Base-by-base conservation (phyloP, 2,888 invertebrate genomes). In the Dryobotodes eremita region DNA sequence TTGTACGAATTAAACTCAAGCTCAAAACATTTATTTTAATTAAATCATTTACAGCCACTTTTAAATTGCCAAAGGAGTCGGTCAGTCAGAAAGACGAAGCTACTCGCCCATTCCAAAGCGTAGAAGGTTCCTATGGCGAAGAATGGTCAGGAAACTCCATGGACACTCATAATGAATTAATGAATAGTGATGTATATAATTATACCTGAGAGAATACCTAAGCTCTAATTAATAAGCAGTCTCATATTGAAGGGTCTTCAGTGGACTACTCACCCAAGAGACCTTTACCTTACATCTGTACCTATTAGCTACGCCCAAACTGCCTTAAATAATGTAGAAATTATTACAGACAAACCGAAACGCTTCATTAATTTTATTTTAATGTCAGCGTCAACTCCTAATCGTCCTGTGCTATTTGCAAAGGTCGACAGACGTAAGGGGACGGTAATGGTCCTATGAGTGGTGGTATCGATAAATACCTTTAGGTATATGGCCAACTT, bases 341-440 rank as follows among this genome's bases (percentile, higher is more conserved):
- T 76, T 70, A 79, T 80, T 73, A 71, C 57, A 57, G 71, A 73
- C 65, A 71, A 70, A 70, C 53, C 61, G 70, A 76, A 83, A 83
- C 57, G 83, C 59, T 80, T 80, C 65, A 83, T 71, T 83, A 76
- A 83, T 73, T 80, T 83, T 80, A 83, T 83, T 83, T 73, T 80
- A 83, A 83, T 80, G 83, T 80, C 80, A 80, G 55, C 76, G 75
- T 65, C 57, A 26, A 72, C 36, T 83, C 76, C 69, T 83, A 83
- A 83, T 72, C 80, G 75, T 83, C 71, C 62, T 68, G 71, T 66
- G 42, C 64, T 83, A 79, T 75, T 83, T 83, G 61, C 59, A 61
- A 83, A 83, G 80, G 75, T 65, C 69, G 72, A 69, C n/a, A 42
- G 64, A 53, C 55, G 50, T 55, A 75, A 31, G 69, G 79, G 75